phyloP scores from a whole-genome alignment of 2,797 vertebrate genomes.

The Tolypeutes matacus region DNA sequence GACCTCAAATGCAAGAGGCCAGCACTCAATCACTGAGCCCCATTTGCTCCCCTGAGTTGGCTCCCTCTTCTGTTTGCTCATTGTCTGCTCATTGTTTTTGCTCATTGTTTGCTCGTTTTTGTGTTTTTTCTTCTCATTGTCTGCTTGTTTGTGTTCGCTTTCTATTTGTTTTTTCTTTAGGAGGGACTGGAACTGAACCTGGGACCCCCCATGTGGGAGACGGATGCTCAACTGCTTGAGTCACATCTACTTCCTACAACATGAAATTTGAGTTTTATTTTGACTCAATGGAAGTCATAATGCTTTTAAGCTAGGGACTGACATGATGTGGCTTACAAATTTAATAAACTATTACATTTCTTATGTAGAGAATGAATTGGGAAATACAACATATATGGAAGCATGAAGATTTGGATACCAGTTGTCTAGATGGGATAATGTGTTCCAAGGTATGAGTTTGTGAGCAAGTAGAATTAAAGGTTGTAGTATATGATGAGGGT shows the following conservation, averaged over 20 bases:
- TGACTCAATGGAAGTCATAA: neutral
- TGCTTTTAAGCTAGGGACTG: slow-evolving; percentile 10
- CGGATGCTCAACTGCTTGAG: no score
- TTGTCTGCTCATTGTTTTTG: no score
- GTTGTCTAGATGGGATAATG: neutral
- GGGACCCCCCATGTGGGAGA: no score
- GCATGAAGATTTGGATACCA: neutral
- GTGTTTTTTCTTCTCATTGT: no score
- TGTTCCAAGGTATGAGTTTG: neutral
- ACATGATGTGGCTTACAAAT: neutral
- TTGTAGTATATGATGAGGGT: neutral
- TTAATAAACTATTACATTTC: neutral
- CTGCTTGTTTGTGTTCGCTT: no score
- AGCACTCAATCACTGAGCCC: no score
- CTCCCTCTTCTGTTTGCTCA: no score
- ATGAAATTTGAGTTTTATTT: slow-evolving; percentile 33
- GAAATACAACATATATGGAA: neutral
- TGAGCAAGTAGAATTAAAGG: neutral
- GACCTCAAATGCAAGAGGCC: no score
- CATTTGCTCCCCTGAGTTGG: no score
- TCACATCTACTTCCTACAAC: neutral
- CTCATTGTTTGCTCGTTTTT: no score
- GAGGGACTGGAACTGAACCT: no score
- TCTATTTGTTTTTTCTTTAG: no score
- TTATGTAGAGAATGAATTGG: neutral